Conservation (phyloP, 2,888 invertebrate species). For the Chymomyza caudatula region DNA sequence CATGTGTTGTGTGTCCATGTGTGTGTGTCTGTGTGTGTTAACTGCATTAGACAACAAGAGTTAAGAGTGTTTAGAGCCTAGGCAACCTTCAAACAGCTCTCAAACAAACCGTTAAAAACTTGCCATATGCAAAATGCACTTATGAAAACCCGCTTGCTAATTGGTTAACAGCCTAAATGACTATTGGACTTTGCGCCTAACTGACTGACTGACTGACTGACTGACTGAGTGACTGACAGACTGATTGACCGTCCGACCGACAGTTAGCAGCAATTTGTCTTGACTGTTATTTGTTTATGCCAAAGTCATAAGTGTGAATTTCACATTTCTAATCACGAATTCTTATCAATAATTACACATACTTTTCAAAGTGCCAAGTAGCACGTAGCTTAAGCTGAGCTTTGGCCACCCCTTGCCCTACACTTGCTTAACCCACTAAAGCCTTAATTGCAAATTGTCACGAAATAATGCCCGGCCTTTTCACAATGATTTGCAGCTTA, state of each 20-base stretch:
- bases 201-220: too few species aligned
- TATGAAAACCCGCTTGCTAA: neutral
- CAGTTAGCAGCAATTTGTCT: neutral
- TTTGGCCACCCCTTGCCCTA: too few species aligned
- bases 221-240: too few species aligned
- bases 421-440: neutral
- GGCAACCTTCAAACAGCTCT: neutral
- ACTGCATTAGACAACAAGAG: neutral
- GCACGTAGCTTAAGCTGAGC: neutral
- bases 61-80: neutral
- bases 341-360: neutral
- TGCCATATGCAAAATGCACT: neutral
- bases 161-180: neutral
- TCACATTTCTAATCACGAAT: neutral
- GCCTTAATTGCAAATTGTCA: neutral
- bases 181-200: neutral
- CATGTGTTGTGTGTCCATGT: neutral
- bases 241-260: neutral
- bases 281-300: neutral
- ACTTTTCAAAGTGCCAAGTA: neutral
- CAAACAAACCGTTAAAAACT: neutral
- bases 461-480: conserved; percentile 13
- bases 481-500: conserved; percentile 29
- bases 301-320: too few species aligned
- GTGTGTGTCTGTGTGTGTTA: neutral